These are phyloP conservation scores for Oxyruncus cristatus DNA, from an alignment of 2,113 vertebrate genomes.

Conservation along the genomic window DNA sequence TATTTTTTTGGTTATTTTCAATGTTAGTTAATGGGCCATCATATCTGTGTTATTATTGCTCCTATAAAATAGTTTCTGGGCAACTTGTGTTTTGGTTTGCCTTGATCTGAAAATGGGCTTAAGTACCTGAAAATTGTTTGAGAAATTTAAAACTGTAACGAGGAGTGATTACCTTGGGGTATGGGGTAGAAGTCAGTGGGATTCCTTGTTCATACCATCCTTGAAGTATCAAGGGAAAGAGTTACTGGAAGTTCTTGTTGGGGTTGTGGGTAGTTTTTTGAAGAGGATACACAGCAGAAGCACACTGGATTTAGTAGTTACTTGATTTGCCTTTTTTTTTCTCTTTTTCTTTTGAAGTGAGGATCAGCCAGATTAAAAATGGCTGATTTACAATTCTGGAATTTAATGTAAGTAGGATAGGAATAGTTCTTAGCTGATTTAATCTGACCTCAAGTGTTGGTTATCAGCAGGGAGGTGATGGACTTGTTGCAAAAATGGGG, in stretches of 20 bases:
- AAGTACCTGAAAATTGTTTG: constrained; percentile 30
- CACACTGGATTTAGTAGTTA: neutral
- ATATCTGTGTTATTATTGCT: neutral
- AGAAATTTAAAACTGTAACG: neutral
- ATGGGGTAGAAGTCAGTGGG: neutral
- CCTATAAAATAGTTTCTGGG: constrained; percentile 9
- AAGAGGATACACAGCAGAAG: neutral
- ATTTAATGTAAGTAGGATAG: neutral
- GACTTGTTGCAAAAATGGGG: neutral
- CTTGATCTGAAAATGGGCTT: constrained; percentile 8
- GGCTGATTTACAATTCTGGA: neutral
- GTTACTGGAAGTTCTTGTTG: neutral
- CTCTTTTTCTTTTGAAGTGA: neutral
- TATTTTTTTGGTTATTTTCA: neutral
- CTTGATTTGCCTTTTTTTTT: neutral
- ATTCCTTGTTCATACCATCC: neutral
- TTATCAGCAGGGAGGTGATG: neutral
- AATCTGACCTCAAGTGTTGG: neutral
- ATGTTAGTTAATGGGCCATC: neutral
- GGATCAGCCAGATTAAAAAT: neutral
- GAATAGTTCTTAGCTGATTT: constrained; percentile 29
- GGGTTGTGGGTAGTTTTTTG: neutral
- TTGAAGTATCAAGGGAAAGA: neutral
- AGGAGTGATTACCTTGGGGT: constrained; percentile 5
- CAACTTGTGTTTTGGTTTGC: constrained; percentile 30